Evolutionary conservation across 1,140 invertebrate species (phyloP).

Genomic region (Cataglyphis hispanica): DNA sequence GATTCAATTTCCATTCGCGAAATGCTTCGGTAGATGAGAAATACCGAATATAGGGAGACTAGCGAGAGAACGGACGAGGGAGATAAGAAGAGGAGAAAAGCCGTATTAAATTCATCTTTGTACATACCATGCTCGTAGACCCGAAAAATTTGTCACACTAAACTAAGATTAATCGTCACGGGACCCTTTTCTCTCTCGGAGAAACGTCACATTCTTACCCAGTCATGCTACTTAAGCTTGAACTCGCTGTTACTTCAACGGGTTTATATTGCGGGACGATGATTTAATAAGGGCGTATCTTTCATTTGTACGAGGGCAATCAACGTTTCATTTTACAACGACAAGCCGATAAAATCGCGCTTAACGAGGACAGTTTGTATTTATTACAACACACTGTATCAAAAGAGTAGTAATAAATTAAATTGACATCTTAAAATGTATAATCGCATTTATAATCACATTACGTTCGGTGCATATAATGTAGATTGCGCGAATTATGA

Average conservation of each 20-base stretch:
- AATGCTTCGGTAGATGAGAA: constrained; percentile 27
- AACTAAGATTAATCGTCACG: constrained; percentile 36
- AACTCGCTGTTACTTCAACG: background rate
- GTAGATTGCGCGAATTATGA: background rate
- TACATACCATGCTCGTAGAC: constrained; percentile 10
- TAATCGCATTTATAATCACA: background rate
- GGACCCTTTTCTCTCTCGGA: background rate
- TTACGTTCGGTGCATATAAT: background rate
- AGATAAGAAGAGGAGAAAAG: background rate
- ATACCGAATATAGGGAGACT: background rate
- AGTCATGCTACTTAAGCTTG: constrained; percentile 21
- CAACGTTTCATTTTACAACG: background rate
- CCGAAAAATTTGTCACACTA: constrained; percentile 40
- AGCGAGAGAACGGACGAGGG: background rate
- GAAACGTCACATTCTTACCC: constrained; percentile 11
- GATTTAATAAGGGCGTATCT: constrained; percentile 25
- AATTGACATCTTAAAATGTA: constrained; percentile 11
- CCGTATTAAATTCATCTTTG: constrained; percentile 33
- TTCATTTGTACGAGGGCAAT: background rate
- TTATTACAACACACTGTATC: background rate
- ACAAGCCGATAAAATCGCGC: background rate
- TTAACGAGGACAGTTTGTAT: background rate
- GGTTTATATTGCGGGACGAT: background rate
- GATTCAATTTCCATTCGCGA: constrained; percentile 40
- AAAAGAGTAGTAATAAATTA: background rate